Base-by-base conservation (phyloP, 1,140 invertebrate genomes). In the Dendrolimus punctatus region DNA sequence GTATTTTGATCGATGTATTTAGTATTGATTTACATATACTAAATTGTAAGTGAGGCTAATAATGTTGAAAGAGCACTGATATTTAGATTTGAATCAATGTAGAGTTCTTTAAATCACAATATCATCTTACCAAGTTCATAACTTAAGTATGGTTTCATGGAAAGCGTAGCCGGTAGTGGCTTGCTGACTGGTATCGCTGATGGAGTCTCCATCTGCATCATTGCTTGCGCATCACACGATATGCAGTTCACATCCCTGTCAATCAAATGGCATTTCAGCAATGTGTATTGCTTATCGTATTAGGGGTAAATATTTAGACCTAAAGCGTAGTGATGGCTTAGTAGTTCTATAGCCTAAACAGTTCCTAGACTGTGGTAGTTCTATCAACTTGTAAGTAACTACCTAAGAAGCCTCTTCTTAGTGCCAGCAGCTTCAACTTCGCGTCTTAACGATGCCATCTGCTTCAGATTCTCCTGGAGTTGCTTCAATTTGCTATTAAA, bases 381-480 rank as follows among this genome's bases (percentile, higher is more conserved):
- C 6, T 38, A 44, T 39, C 39, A 38, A 10, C 39, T 36, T 23
- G 23, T 23, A 23, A 23, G 23, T 23, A 23, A 23, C 23, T 76
- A 90, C 89, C 82, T 90, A 7, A 93, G 68, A 4, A 91, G 64
- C 66, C 89, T 91, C 51, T 80, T 86, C 57, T 91, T 92, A 0
- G 92, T 90, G 3, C 91, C 93, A 5, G 92, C 93, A 2, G 93
- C 93, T 57, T 93, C 92, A 4, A 87, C 89, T 23, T 93, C 92
- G 10, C 89, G 78, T 40, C 88, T 87, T 39, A 90, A 58, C 3
- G 85, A 79, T 0, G 86, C 76, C 57, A 93, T 76, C 41, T 79
- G 84, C 57, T 90, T 91, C 8, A 94, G 64, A 9, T 90, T 90
- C 2, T 92, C 90, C 60, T 93, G 91, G 4, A 94, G 74, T 6